These are phyloP conservation scores for Mus minutoides DNA, from an alignment of 2,797 vertebrate species.

Conservation along the genomic window DNA sequence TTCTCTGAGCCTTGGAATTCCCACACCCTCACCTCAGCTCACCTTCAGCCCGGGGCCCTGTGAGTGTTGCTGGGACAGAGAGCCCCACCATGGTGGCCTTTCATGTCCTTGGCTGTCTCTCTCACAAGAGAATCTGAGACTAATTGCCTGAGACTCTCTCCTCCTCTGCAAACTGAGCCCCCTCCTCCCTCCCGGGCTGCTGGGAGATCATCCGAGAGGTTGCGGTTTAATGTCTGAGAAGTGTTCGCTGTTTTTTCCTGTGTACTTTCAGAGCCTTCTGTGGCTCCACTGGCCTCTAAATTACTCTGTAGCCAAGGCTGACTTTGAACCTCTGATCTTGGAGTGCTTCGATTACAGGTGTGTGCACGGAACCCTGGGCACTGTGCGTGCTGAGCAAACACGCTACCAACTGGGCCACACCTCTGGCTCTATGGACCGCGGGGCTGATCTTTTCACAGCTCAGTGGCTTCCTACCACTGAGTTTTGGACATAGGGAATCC, in stretches of 20 bases:
- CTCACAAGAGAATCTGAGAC: background rate
- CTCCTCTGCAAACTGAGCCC: background rate
- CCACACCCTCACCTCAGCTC: fast-evolving
- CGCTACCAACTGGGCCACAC: background rate
- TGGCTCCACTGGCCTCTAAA: background rate
- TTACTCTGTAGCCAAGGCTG: background rate
- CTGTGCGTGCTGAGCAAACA: background rate
- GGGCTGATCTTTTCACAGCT: background rate
- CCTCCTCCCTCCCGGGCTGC: background rate
- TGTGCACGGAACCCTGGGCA: background rate
- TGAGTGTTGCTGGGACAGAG: background rate
- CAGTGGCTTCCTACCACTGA: too few species aligned
- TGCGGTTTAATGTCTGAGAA: background rate
- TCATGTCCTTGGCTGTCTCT: background rate
- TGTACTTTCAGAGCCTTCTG: background rate
- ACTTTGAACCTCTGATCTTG: background rate
- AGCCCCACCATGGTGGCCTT: background rate
- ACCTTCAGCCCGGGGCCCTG: background rate
- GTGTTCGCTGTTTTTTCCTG: background rate
- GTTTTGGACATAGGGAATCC: background rate
- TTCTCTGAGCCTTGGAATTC: background rate
- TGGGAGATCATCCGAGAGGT: background rate
- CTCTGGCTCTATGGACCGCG: background rate
- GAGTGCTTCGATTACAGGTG: background rate
- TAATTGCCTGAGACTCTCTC: background rate